Evolutionary conservation across 2,888 invertebrate species (phyloP).

Genomic region (Drosophila basisetae): DNA sequence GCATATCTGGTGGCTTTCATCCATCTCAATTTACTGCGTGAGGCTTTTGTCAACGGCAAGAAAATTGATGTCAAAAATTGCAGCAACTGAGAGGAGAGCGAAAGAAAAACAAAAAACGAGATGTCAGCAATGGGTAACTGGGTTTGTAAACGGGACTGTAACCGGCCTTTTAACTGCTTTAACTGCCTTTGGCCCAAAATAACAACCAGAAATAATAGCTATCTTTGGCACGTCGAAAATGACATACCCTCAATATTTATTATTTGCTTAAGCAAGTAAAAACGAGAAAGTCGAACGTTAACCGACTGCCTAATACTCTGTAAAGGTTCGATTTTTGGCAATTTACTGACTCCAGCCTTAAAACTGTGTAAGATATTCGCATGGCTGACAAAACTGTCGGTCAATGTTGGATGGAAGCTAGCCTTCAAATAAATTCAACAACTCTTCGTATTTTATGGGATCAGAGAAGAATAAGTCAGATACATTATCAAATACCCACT

Average conservation of each 20-base stretch:
- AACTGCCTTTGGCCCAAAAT: slow-evolving; percentile 48
- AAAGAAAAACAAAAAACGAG: slow-evolving; percentile 16
- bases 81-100: slow-evolving; percentile 26
- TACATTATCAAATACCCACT: not conserved
- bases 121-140: slow-evolving; percentile 42
- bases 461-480: not conserved
- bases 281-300: not conserved
- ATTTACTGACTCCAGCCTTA: not conserved
- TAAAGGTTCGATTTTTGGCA: no score
- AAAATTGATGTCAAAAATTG: slow-evolving; percentile 70
- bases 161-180: slow-evolving; percentile 45
- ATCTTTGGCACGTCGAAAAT: not conserved
- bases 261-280: not conserved
- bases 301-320: not conserved
- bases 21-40: slow-evolving; percentile 76
- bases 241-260: slow-evolving; percentile 16
- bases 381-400: not conserved
- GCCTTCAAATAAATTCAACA: not conserved
- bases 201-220: slow-evolving; percentile 1
- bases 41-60: slow-evolving; percentile 75
- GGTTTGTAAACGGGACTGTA: slow-evolving; percentile 36
- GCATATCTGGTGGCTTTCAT: slow-evolving; percentile 48
- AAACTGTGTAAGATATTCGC: not conserved
- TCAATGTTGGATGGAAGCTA: not conserved
- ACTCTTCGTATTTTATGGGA: not conserved